These are phyloP conservation scores for Pelodiscus sinensis DNA, from an alignment of 2,113 vertebrate species.

Conservation along the genomic window DNA sequence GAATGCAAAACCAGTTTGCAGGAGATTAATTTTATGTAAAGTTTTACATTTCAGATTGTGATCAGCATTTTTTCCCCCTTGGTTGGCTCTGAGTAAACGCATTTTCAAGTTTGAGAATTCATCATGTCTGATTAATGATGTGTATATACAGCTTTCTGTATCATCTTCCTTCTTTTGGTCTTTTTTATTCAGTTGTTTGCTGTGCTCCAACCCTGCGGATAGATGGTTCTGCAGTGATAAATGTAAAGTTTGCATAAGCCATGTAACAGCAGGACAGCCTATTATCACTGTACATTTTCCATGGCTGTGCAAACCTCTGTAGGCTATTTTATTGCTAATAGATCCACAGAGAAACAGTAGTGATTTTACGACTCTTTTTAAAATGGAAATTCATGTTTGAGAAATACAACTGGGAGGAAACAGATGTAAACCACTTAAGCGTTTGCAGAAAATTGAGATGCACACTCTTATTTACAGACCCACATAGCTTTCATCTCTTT, in stretches of 20 bases:
- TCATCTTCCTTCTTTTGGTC: slow-evolving; percentile 80
- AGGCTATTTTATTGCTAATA: slow-evolving; percentile 92
- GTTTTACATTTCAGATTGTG: slow-evolving; percentile 63
- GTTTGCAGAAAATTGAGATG: slow-evolving; percentile 87
- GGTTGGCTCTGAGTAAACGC: slow-evolving; percentile 72
- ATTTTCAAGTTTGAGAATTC: slow-evolving; percentile 78
- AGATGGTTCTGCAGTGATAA: slow-evolving; percentile 87
- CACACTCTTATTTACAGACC: slow-evolving; percentile 88
- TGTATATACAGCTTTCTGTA: slow-evolving; percentile 80
- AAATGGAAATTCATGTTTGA: slow-evolving; percentile 92
- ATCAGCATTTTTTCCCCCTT: slow-evolving; percentile 66
- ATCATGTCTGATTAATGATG: slow-evolving; percentile 87
- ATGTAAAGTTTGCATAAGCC: slow-evolving; percentile 91
- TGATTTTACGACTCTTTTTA: slow-evolving; percentile 90
- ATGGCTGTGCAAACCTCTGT: slow-evolving; percentile 90
- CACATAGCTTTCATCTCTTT: slow-evolving; percentile 78
- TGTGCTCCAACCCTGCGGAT: slow-evolving; percentile 83
- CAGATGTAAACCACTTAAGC: slow-evolving; percentile 89
- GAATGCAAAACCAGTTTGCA: slow-evolving; percentile 43
- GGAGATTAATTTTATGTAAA: slow-evolving; percentile 73
- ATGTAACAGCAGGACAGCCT: slow-evolving; percentile 90
- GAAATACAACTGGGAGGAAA: slow-evolving; percentile 88
- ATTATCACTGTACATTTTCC: slow-evolving; percentile 91
- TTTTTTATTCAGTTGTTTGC: slow-evolving; percentile 85
- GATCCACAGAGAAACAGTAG: slow-evolving; percentile 89